Evolutionary conservation across 2,113 vertebrate species (phyloP), one percentile per base, ranked within the genome.

Genomic region (Ibidorhyncha struthersii): DNA sequence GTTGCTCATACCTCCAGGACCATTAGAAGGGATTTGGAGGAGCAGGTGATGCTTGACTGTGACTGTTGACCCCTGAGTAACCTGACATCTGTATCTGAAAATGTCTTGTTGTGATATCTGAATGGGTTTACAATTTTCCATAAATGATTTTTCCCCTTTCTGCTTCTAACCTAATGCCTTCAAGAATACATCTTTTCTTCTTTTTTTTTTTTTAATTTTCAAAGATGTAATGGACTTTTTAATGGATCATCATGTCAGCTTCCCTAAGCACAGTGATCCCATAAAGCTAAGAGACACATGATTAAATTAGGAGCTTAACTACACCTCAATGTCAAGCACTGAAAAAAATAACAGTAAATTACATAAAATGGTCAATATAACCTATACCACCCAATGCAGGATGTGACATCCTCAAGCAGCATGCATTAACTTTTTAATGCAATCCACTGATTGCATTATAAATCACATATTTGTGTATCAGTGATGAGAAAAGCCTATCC

Each of bases 271-370:
- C 13, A 62, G n/a, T 4, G 19, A 97, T 74, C 55, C 78, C 59
- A 94, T 94, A 94, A 86, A 94, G 29, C 78, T 87, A 93, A 97
- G 32, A 94, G 74, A 34, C n/a, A 71, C 9, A 72, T 93, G 76
- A 97, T 96, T 97, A 93, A 92, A 86, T 96, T 96, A 96, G 59
- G 41, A 79, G 43, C 74, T 97, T 95, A 96, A 93, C 63, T 97
- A 94, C 84, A 85, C 65, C 55, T 89, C 45, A 86, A 32, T 91
- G 69, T 80, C 62, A 67, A 72, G 19, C 25, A 86, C 41, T 91
- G 82, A 86, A 91, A 93, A 89, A 88, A 95, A 65, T 72, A 69
- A 83, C 58, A 90, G 55, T 93, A 93, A 91, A 94, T 96, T 93
- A 15, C 59, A 87, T 65, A 71, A 96, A 95, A 92, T 91, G 70